These are phyloP conservation scores for Rhinoptilus africanus DNA, from an alignment of 2,113 vertebrate genomes.

Conservation along the genomic window DNA sequence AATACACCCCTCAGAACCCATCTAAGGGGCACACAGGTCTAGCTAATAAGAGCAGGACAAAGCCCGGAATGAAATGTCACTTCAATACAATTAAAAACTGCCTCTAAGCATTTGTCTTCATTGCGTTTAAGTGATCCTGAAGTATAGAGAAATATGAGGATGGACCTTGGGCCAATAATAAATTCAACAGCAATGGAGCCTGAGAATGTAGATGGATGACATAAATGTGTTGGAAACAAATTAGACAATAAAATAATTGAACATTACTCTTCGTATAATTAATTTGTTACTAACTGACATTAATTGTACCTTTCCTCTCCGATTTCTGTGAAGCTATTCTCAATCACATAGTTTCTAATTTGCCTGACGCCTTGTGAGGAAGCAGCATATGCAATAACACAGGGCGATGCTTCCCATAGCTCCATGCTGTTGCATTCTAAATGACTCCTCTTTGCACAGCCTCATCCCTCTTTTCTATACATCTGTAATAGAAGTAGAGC, in stretches of 20 bases:
- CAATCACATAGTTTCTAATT: neutral
- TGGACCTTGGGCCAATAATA: neutral
- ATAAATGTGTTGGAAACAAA: neutral
- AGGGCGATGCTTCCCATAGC: neutral
- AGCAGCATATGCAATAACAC: neutral
- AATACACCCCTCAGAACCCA: neutral
- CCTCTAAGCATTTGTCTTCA: neutral
- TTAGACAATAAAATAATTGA: slow-evolving; percentile 17
- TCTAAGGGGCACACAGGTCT: neutral
- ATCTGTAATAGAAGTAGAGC: neutral
- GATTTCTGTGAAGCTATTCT: neutral
- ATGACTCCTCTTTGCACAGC: neutral
- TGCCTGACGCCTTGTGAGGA: neutral
- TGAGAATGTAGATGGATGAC: neutral
- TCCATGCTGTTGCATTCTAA: neutral
- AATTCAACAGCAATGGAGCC: neutral
- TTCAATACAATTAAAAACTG: neutral
- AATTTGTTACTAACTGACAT: neutral
- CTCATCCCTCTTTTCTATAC: neutral
- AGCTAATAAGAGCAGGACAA: neutral
- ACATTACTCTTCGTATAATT: neutral
- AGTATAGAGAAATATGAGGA: neutral
- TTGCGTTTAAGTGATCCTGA: neutral
- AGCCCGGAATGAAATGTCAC: neutral
- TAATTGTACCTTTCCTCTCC: neutral